Evolutionary conservation across 2,888 invertebrate species (phyloP).

Genomic region (Melinaea menophilus): DNA sequence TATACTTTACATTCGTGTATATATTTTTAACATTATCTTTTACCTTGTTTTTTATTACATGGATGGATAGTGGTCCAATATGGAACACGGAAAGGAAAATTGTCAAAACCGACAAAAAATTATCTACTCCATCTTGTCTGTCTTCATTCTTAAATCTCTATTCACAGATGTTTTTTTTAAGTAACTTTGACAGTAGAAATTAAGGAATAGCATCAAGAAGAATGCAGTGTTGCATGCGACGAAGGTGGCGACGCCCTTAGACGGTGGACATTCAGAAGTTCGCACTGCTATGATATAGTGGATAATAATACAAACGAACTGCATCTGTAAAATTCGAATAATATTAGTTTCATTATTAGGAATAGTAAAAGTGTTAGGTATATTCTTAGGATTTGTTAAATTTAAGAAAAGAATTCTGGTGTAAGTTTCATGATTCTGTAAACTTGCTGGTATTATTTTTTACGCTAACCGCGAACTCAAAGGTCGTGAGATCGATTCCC

Average conservation of each 20-base stretch:
- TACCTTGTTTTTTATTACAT: too few relatives aligned
- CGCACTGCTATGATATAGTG: constrained; percentile 72
- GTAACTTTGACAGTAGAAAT: constrained; percentile 78
- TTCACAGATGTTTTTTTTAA: constrained; percentile 35
- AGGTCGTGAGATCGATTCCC: too few relatives aligned
- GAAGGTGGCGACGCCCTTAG: constrained; percentile 75
- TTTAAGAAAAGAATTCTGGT: neutral
- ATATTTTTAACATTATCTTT: too few relatives aligned
- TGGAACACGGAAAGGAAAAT: too few relatives aligned
- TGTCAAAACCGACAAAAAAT: neutral
- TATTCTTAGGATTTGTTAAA: neutral
- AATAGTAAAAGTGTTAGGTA: neutral
- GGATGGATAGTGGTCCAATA: too few relatives aligned
- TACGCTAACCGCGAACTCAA: too few relatives aligned
- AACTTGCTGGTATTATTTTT: too few relatives aligned
- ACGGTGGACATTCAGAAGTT: constrained; percentile 78
- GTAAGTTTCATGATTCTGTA: too few relatives aligned
- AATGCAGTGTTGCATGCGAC: constrained; percentile 76
- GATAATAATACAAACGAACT: constrained; percentile 79
- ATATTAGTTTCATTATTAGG: neutral
- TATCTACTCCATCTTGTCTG: constrained; percentile 1
- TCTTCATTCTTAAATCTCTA: neutral
- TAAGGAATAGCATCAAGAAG: constrained; percentile 80
- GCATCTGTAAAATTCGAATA: constrained; percentile 67
- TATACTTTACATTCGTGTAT: too few relatives aligned